Evolutionary conservation across 2,797 vertebrate genomes (phyloP).

Genomic region (Vipera ursinii): DNA sequence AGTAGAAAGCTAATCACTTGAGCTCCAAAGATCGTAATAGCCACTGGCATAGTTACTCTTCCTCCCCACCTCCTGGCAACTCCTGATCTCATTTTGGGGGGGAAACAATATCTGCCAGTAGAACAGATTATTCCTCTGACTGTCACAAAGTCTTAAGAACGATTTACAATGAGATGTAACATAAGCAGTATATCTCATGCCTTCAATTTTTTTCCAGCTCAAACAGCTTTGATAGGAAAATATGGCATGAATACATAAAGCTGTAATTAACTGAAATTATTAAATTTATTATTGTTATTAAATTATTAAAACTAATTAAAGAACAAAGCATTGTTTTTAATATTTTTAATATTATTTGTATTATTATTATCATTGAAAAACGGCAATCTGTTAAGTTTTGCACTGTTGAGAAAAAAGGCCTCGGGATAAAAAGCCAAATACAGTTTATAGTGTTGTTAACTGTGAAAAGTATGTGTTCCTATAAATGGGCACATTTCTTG

Average conservation of each 20-base stretch:
- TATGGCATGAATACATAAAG: slow-evolving; percentile 45
- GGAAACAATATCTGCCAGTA: background rate
- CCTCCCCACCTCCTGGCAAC: background rate
- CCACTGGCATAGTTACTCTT: background rate
- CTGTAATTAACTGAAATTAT: slow-evolving; percentile 49
- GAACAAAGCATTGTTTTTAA: slow-evolving; percentile 29
- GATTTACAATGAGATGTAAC: background rate
- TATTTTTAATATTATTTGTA: background rate
- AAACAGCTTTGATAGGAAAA: background rate
- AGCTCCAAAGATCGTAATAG: background rate
- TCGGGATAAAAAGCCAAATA: background rate
- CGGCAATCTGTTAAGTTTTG: background rate
- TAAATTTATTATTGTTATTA: slow-evolving; percentile 25
- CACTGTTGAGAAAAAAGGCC: background rate
- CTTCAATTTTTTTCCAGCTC: slow-evolving; percentile 14
- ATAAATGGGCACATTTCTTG: background rate
- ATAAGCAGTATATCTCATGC: background rate
- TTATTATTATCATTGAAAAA: background rate
- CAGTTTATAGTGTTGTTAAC: background rate
- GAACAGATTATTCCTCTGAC: background rate
- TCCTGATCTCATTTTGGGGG: background rate
- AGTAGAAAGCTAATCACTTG: slow-evolving; percentile 10
- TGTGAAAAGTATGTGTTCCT: background rate
- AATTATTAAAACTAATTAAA: slow-evolving; percentile 54
- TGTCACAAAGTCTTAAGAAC: background rate